Conservation (phyloP, 1,140 invertebrate genomes). For the Colletes gigas region DNA sequence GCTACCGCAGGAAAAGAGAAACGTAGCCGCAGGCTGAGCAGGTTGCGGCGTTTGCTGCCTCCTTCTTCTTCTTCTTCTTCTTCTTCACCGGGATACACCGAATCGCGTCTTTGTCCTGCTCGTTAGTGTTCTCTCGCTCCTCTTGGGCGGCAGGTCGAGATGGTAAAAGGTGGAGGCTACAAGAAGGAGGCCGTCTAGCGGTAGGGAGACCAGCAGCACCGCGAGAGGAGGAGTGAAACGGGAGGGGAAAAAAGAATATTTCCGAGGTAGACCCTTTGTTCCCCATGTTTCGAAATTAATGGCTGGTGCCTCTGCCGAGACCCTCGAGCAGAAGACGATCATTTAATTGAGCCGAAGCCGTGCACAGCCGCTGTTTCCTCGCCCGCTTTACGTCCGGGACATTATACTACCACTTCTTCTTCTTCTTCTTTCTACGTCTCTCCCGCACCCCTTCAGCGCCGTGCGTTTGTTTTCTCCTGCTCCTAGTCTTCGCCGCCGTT, state of each 20-base stretch:
- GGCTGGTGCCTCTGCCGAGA: conserved; percentile 63
- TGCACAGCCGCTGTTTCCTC: conserved; percentile 54
- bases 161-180: conserved; percentile 43
- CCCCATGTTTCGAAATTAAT: conserved; percentile 77
- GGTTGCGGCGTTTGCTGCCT: conserved; percentile 67
- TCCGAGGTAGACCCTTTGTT: conserved; percentile 75
- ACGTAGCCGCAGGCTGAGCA: conserved; percentile 73
- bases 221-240: conserved; percentile 35
- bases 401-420: conserved; percentile 40
- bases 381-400: conserved; percentile 46
- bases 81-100: conserved; percentile 22
- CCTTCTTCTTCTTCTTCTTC: conserved; percentile 21
- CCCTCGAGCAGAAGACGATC: conserved; percentile 68
- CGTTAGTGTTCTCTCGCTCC: conserved; percentile 47
- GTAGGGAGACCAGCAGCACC: conserved; percentile 12
- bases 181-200: conserved; percentile 8
- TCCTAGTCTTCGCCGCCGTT: conserved; percentile 4
- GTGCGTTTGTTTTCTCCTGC: conserved; percentile 32
- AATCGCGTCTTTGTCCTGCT: conserved; percentile 28
- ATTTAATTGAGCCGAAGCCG: conserved; percentile 72
- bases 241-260: conserved; percentile 60
- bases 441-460: neutral
- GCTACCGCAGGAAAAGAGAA: conserved; percentile 77
- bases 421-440: neutral
- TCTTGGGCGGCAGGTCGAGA: conserved; percentile 54